A percentile compares a stretch with the other conserved stretches of the same genome.
Conservation (phyloP, 2,888 invertebrate species). For the Melanophora roralis region DNA sequence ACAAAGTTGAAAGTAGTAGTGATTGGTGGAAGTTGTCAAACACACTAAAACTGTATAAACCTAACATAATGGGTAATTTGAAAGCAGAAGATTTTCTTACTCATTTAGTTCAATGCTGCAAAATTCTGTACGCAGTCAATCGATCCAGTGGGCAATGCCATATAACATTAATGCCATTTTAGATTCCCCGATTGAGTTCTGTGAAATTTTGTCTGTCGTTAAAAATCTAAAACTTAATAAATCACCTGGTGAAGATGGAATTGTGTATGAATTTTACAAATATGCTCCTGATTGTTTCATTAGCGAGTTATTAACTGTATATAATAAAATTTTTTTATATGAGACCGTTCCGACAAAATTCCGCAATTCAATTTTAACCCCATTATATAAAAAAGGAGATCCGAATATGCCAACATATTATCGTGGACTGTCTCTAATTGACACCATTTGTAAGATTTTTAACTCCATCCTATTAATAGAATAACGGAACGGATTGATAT, state of each 20-base stretch:
- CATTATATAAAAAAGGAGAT: neutral
- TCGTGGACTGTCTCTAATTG: neutral
- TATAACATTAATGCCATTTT: too few species aligned
- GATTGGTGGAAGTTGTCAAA: too few species aligned
- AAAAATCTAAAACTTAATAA: too few species aligned
- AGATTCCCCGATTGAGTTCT: too few species aligned
- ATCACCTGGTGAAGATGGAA: conserved; percentile 2
- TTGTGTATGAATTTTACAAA: neutral
- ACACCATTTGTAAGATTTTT: neutral
- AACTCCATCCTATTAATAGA: neutral
- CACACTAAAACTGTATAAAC: too few species aligned
- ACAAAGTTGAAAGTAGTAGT: too few species aligned
- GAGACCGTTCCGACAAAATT: neutral
- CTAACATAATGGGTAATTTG: too few species aligned
- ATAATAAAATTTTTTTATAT: neutral
- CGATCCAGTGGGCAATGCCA: too few species aligned
- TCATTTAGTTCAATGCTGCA: too few species aligned
- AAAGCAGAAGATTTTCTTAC: too few species aligned
- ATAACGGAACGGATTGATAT: neutral
- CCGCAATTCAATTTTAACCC: neutral
- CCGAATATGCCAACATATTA: neutral
- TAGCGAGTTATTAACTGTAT: neutral
- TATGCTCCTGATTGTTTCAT: neutral
- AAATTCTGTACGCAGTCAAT: too few species aligned
- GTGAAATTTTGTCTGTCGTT: too few species aligned